Percentiles rank a stretch among this genome's conserved stretches.
These are phyloP conservation scores for Setophaga kirtlandii DNA, from an alignment of 2,113 vertebrate species.

Conservation along the genomic window DNA sequence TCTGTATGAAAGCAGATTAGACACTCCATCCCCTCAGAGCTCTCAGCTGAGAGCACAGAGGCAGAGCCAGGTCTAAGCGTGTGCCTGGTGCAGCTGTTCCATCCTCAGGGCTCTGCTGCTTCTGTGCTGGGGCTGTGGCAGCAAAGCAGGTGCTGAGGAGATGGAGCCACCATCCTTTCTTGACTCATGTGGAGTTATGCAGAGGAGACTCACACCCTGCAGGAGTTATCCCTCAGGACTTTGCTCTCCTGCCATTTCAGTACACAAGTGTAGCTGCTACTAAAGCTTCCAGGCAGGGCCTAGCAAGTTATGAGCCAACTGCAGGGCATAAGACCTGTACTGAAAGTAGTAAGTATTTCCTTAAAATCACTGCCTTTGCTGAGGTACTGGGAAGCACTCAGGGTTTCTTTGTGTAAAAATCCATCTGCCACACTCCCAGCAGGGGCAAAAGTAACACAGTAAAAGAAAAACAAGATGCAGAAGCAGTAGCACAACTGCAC, in stretches of 20 bases:
- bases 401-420: not conserved
- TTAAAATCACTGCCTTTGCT: not conserved
- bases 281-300: not conserved
- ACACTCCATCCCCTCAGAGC: not conserved
- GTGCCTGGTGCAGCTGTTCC: not conserved
- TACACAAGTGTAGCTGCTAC: accelerated
- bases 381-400: not conserved
- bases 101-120: not conserved
- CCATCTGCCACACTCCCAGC: accelerated
- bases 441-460: not conserved
- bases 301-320: not conserved
- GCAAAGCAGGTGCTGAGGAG: not conserved
- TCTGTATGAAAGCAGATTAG: not conserved
- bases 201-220: not conserved
- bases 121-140: not conserved
- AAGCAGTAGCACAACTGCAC: not conserved
- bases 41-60: not conserved
- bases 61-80: accelerated
- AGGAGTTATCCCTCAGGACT: not conserved
- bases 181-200: too few relatives aligned
- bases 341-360: not conserved
- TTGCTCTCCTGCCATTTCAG: not conserved
- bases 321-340: not conserved
- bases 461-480: not conserved
- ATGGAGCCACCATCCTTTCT: not conserved